Conservation (phyloP, 2,797 vertebrate species). For the Pseudochaenichthys georgianus region DNA sequence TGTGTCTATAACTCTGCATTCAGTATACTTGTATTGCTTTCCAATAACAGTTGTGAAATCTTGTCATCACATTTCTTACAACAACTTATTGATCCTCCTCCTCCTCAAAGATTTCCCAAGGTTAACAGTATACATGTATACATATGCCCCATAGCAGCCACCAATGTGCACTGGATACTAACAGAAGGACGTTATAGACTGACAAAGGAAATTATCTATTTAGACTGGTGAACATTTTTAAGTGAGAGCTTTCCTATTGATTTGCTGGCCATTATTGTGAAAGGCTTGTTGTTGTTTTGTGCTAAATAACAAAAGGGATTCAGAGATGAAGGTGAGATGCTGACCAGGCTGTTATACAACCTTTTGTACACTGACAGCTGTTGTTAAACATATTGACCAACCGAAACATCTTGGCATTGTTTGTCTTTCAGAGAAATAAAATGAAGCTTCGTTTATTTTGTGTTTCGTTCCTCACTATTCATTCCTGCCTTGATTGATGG, state of each 20-base stretch:
- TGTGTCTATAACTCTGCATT: slow-evolving; percentile 12
- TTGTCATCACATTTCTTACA: slow-evolving; percentile 23
- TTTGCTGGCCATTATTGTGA: slow-evolving; percentile 58
- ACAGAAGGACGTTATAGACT: slow-evolving; percentile 2
- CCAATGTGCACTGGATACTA: slow-evolving; percentile 30
- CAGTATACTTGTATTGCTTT: slow-evolving; percentile 4
- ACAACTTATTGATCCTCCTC: slow-evolving; percentile 14
- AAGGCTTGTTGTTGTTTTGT: slow-evolving; percentile 46
- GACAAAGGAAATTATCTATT: slow-evolving; percentile 26
- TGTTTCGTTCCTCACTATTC: slow-evolving; percentile 70
- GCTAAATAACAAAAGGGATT: slow-evolving; percentile 54
- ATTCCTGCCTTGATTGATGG: slow-evolving; percentile 68
- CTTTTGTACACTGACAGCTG: slow-evolving; percentile 70
- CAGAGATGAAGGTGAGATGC: slow-evolving; percentile 51
- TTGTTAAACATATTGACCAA: slow-evolving; percentile 77
- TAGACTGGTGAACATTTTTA: slow-evolving; percentile 42
- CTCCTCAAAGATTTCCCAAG: slow-evolving; percentile 16
- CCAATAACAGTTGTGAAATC: slow-evolving; percentile 11
- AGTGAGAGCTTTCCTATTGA: slow-evolving; percentile 53
- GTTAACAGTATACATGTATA: slow-evolving; percentile 23
- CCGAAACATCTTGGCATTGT: slow-evolving; percentile 81
- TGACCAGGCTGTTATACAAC: slow-evolving; percentile 64
- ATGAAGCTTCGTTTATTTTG: slow-evolving; percentile 77
- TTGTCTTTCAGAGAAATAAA: slow-evolving; percentile 84
- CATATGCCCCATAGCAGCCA: background rate